phyloP scores from a whole-genome alignment of 2,888 invertebrate genomes.

The Ferdinandea cuprea region DNA sequence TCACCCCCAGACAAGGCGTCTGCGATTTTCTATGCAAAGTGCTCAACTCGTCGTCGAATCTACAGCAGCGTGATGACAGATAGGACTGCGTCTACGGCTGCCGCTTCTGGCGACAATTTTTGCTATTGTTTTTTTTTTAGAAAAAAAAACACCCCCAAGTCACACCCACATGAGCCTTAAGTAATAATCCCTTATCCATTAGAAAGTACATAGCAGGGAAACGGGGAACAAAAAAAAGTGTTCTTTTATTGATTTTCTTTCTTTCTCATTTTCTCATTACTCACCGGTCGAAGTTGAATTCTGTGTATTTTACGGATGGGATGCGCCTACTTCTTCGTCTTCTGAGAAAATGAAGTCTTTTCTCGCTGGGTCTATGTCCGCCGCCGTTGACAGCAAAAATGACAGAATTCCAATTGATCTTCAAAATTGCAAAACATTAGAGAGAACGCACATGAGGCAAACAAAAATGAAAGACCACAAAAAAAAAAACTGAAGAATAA shows the following conservation, averaged over 20 bases:
- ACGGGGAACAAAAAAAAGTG: constrained; percentile 10
- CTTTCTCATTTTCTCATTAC: constrained; percentile 50
- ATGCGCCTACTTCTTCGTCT: constrained; percentile 31
- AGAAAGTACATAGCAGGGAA: background rate
- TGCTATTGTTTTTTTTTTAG: constrained; percentile 50
- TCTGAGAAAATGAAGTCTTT: background rate
- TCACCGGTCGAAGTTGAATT: constrained; percentile 56
- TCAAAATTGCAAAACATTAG: constrained; percentile 15
- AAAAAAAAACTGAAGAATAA: constrained; percentile 4
- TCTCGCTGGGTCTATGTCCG: background rate
- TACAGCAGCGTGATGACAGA: constrained; percentile 45
- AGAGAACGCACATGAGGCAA: constrained; percentile 16
- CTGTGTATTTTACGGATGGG: constrained; percentile 39
- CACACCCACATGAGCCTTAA: constrained; percentile 1
- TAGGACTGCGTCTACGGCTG: constrained; percentile 41
- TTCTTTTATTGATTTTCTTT: constrained; percentile 67
- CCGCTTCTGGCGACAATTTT: constrained; percentile 18
- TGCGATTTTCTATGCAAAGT: constrained; percentile 65
- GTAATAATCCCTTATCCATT: constrained; percentile 24
- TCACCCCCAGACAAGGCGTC: constrained; percentile 72
- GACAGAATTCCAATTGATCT: constrained; percentile 40
- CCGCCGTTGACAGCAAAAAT: background rate
- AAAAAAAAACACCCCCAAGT: constrained; percentile 26
- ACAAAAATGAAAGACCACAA: background rate
- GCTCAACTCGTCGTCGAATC: constrained; percentile 1